phyloP scores from a whole-genome alignment of 2,888 invertebrate genomes.

The Dynastes tityus region DNA sequence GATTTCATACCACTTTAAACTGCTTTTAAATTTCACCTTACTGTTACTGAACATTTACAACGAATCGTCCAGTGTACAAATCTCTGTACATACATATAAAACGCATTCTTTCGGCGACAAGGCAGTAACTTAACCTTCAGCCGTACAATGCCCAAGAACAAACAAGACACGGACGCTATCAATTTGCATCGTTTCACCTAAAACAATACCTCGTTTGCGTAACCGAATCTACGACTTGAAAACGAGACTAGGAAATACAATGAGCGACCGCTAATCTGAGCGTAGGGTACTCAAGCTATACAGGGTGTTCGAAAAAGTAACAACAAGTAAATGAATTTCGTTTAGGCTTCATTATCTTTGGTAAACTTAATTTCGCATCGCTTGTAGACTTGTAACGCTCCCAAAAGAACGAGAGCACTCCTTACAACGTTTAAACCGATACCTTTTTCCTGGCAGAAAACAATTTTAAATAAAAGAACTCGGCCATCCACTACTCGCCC shows the following conservation, averaged over 20 bases:
- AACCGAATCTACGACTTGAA: conserved; percentile 16
- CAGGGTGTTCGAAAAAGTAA: too few species aligned
- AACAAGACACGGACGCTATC: conserved; percentile 2
- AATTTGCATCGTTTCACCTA: conserved; percentile 6
- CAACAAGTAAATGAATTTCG: too few species aligned
- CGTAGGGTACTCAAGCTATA: too few species aligned
- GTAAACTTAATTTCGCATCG: neutral
- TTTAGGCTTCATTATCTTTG: too few species aligned
- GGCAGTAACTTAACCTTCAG: conserved; percentile 19
- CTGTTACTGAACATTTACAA: too few species aligned
- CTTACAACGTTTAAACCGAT: neutral
- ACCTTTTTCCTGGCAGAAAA: too few species aligned
- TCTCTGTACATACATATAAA: neutral
- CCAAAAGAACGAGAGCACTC: neutral
- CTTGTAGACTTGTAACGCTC: neutral
- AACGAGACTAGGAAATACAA: conserved; percentile 15
- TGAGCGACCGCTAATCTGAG: neutral
- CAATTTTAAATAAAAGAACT: too few species aligned
- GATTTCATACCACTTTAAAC: too few species aligned
- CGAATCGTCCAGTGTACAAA: neutral
- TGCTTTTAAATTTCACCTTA: too few species aligned
- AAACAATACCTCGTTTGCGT: conserved; percentile 25
- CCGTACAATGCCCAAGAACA: conserved; percentile 23
- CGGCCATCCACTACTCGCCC: neutral
- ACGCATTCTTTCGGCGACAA: conserved; percentile 5